A percentile compares a stretch with the other conserved stretches of the same genome.
Evolutionary conservation across 1,140 invertebrate species (phyloP).

Genomic region (Uloborus diversus): DNA sequence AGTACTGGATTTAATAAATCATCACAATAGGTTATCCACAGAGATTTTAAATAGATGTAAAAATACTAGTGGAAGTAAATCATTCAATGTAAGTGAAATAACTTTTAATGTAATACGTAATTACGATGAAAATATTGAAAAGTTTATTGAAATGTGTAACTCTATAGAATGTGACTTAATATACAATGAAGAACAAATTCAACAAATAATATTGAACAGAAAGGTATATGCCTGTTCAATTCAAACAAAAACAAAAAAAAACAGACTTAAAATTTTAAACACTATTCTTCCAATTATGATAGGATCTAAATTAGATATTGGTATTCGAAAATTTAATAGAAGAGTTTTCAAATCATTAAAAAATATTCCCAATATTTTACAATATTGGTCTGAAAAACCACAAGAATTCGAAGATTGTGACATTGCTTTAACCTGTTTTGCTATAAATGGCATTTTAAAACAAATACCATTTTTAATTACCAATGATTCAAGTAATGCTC

Average conservation of each 20-base stretch:
- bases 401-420: neutral
- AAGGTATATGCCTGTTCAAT: conserved; percentile 18
- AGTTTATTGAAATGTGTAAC: neutral
- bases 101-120: neutral
- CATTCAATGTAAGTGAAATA: conserved; percentile 11
- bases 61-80: too few relatives aligned
- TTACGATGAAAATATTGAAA: conserved; percentile 12
- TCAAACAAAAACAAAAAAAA: conserved; percentile 4
- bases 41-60: too few relatives aligned
- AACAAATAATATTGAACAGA: conserved; percentile 10
- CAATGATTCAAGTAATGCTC: conserved; percentile 24
- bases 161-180: conserved; percentile 8
- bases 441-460: conserved; percentile 25
- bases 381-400: neutral
- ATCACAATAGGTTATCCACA: too few relatives aligned
- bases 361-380: neutral
- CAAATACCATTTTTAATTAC: conserved; percentile 39
- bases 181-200: neutral
- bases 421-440: conserved; percentile 14
- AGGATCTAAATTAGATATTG: conserved; percentile 19
- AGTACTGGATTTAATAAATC: too few relatives aligned
- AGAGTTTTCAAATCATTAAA: neutral
- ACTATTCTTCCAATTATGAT: conserved; percentile 26
- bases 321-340: conserved; percentile 1
- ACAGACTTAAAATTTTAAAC: neutral